Evolutionary conservation across 2,797 vertebrate species (phyloP).

Genomic region (Acipenser ruthenus): DNA sequence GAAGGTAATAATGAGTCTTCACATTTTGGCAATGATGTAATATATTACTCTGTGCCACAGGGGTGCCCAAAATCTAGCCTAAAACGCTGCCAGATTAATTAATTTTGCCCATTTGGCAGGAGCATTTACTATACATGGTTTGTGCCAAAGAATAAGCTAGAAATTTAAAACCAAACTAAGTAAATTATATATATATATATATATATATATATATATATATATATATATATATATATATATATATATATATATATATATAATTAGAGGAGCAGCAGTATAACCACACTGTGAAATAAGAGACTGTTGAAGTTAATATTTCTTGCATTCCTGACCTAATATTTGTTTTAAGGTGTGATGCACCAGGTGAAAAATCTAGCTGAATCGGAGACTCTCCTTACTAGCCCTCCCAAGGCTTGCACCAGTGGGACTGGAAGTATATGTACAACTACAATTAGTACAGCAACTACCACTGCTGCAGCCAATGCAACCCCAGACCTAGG

Average conservation of each 20-base stretch:
- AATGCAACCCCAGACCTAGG: constrained; percentile 82
- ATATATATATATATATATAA: neutral
- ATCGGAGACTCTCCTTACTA: constrained; percentile 87
- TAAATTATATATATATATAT: neutral
- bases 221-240: neutral
- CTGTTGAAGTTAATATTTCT: neutral
- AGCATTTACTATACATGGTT: no score
- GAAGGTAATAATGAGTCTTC: constrained; percentile 70
- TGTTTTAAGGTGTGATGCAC: constrained; percentile 86
- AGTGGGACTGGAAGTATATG: constrained; percentile 83
- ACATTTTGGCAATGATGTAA: no score
- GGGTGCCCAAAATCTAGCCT: no score
- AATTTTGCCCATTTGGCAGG: no score
- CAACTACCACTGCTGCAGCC: constrained; percentile 75
- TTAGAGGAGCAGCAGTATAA: neutral
- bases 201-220: neutral
- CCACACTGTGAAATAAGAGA: neutral
- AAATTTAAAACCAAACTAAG: neutral
- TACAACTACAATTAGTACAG: constrained; percentile 83
- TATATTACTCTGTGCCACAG: no score
- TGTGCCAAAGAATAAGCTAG: no score
- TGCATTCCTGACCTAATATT: neutral
- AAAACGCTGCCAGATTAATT: no score
- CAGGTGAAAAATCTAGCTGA: constrained; percentile 96
- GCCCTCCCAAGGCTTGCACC: constrained; percentile 88